Conservation (phyloP, 2,797 vertebrate genomes). For the Sitta carolinensis region DNA sequence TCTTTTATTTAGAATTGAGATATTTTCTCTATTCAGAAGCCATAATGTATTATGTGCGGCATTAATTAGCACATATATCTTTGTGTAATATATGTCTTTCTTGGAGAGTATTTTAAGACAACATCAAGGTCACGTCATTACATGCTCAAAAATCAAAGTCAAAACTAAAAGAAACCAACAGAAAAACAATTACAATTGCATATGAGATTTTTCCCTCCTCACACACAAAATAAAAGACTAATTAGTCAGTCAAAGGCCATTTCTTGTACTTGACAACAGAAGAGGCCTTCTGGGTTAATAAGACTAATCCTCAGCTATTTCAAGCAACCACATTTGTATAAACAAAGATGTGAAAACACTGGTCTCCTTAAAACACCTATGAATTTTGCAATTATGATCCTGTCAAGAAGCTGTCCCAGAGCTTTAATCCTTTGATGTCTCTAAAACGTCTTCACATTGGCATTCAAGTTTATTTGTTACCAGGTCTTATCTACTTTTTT, state of each 20-base stretch:
- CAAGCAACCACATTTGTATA: neutral
- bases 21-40: neutral
- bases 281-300: neutral
- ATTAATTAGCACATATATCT: neutral
- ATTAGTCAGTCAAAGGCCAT: neutral
- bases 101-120: neutral
- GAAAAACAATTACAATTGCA: neutral
- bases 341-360: neutral
- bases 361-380: neutral
- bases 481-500: neutral
- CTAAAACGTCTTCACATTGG: neutral
- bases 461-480: neutral
- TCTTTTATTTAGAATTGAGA: neutral
- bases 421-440: neutral
- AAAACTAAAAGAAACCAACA: neutral
- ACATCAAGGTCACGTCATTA: neutral
- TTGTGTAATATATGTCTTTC: neutral
- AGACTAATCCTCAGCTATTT: neutral
- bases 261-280: neutral
- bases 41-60: neutral
- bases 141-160: neutral
- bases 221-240: neutral
- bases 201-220: neutral
- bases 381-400: neutral
- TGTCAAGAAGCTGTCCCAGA: neutral